These are phyloP conservation scores for Anticlea derivata DNA, from an alignment of 2,888 invertebrate species.

Conservation along the genomic window DNA sequence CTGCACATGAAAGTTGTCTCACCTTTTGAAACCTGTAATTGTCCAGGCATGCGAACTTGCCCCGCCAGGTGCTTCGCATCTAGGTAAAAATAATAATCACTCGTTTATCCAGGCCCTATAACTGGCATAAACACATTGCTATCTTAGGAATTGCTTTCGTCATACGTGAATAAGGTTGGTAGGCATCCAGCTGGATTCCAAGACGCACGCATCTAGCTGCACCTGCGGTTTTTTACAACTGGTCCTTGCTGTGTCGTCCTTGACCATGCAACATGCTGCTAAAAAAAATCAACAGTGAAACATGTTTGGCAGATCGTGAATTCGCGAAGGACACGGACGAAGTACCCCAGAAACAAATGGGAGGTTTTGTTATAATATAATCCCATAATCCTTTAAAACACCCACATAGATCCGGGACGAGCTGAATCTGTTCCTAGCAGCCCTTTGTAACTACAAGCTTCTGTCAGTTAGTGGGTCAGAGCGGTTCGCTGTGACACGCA, in stretches of 20 bases:
- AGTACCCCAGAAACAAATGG: constrained; percentile 1
- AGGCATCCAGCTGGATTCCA: constrained; percentile 29
- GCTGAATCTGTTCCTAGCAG: constrained; percentile 20
- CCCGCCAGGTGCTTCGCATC: constrained; percentile 22
- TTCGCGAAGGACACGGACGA: no score
- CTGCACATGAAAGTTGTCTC: constrained; percentile 6
- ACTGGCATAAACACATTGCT: constrained; percentile 10
- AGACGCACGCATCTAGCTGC: constrained; percentile 6
- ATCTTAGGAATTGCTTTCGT: constrained; percentile 11
- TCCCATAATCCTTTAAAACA: constrained; percentile 15
- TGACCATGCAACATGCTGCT: constrained; percentile 6
- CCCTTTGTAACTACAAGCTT: constrained; percentile 25
- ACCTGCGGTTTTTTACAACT: constrained; percentile 24
- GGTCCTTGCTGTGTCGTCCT: constrained; percentile 21
- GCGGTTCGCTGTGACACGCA: constrained; percentile 26
- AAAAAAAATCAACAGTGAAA: background rate
- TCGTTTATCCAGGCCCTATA: background rate
- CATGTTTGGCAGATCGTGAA: no score
- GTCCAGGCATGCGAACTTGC: constrained; percentile 6
- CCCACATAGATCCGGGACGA: constrained; percentile 10
- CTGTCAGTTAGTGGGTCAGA: constrained; percentile 34
- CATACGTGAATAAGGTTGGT: constrained; percentile 24
- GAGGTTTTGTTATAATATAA: background rate
- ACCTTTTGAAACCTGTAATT: constrained; percentile 19
- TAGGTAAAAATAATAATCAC: constrained; percentile 5